A percentile compares a stretch with the other conserved stretches of the same genome.
Evolutionary conservation across 2,888 invertebrate species (phyloP).

Genomic region (Drymonia ruficornis): DNA sequence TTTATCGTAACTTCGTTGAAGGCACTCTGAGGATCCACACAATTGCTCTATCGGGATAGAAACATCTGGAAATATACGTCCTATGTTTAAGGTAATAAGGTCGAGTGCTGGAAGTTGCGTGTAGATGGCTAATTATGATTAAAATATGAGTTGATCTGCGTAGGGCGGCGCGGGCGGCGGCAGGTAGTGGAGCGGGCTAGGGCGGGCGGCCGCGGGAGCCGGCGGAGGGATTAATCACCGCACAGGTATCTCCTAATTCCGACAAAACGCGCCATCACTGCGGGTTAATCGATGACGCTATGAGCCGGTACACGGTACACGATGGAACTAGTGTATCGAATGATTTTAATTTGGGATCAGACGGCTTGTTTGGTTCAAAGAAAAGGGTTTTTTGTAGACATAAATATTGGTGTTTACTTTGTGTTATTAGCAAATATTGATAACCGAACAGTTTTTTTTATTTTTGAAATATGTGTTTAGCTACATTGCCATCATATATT

Average conservation of each 20-base stretch:
- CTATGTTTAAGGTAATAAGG: constrained; percentile 8
- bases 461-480: too few species aligned
- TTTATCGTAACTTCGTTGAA: constrained; percentile 31
- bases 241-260: constrained; percentile 13
- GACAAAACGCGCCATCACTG: constrained; percentile 8
- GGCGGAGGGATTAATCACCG: constrained; percentile 27
- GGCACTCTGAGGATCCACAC: constrained; percentile 28
- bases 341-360: background rate
- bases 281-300: constrained; percentile 1
- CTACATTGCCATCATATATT: too few species aligned
- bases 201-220: constrained; percentile 12
- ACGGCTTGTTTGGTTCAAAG: too few species aligned
- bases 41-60: constrained; percentile 28
- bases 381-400: too few species aligned
- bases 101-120: constrained; percentile 14
- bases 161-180: constrained; percentile 14
- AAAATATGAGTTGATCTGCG: constrained; percentile 38
- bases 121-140: constrained; percentile 27
- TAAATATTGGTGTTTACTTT: too few species aligned
- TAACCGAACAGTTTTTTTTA: too few species aligned
- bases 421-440: too few species aligned
- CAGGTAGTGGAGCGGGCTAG: constrained; percentile 25
- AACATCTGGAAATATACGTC: constrained; percentile 7
- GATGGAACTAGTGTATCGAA: background rate
- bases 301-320: background rate